These are phyloP conservation scores for Drosophila rhopaloa DNA, from an alignment of 1,140 invertebrate species.

Conservation along the genomic window DNA sequence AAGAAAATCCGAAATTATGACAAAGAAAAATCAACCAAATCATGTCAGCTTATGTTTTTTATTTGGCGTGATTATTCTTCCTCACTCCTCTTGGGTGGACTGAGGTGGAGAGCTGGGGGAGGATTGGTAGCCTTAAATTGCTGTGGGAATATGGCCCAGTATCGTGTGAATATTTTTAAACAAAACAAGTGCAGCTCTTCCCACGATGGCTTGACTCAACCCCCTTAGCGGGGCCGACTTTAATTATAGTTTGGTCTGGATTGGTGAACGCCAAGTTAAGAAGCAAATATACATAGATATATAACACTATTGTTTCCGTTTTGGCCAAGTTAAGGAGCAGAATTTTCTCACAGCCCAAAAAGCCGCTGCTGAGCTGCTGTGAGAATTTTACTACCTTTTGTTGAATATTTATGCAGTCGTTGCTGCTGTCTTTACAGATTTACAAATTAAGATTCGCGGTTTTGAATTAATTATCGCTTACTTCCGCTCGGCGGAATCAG, in stretches of 20 bases:
- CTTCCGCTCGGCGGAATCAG: slow-evolving; percentile 53
- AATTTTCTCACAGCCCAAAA: slow-evolving; percentile 81
- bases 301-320: slow-evolving; percentile 76
- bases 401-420: slow-evolving; percentile 75
- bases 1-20: slow-evolving; percentile 35
- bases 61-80: slow-evolving; percentile 55
- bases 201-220: slow-evolving; percentile 61
- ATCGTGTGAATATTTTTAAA: slow-evolving; percentile 75
- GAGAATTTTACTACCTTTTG: slow-evolving; percentile 65
- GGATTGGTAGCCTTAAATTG: slow-evolving; percentile 59
- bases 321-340: slow-evolving; percentile 54
- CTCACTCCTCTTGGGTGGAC: slow-evolving; percentile 7
- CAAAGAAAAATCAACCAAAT: slow-evolving; percentile 27
- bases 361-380: slow-evolving; percentile 34
- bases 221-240: slow-evolving; percentile 49
- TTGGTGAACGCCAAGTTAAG: slow-evolving; percentile 69
- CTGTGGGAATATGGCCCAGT: slow-evolving; percentile 67
- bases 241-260: slow-evolving; percentile 72
- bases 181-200: slow-evolving; percentile 77
- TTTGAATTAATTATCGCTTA: slow-evolving; percentile 78
- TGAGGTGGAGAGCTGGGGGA: slow-evolving; percentile 1
- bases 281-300: slow-evolving; percentile 48
- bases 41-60: slow-evolving; percentile 33
- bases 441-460: slow-evolving; percentile 76
- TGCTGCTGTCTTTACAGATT: slow-evolving; percentile 60